These are phyloP conservation scores for Labeo calbasu DNA, from an alignment of 2,797 vertebrate genomes.

Conservation along the genomic window DNA sequence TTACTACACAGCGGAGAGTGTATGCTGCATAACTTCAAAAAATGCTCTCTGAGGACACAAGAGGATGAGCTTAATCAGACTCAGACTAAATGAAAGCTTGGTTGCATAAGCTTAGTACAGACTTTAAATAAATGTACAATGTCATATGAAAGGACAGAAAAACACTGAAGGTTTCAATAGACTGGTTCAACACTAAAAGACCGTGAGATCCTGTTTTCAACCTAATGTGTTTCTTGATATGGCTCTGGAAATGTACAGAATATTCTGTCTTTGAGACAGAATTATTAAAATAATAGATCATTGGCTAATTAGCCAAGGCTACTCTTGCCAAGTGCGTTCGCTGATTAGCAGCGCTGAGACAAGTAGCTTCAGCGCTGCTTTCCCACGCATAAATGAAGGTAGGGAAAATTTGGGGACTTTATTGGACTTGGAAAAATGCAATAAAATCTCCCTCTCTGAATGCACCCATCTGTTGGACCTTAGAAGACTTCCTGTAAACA, in stretches of 20 bases:
- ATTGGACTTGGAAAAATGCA: slow-evolving; percentile 79
- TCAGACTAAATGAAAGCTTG: slow-evolving; percentile 60
- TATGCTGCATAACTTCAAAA: slow-evolving; percentile 59
- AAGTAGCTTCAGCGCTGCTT: slow-evolving; percentile 63
- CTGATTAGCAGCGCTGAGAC: slow-evolving; percentile 27
- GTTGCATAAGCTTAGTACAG: slow-evolving; percentile 57
- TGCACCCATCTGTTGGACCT: slow-evolving; percentile 79
- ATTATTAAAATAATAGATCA: slow-evolving; percentile 41
- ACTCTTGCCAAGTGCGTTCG: not conserved
- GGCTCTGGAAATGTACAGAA: slow-evolving; percentile 16
- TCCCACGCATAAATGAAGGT: slow-evolving; percentile 80
- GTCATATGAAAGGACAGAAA: slow-evolving; percentile 5
- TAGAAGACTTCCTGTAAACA: slow-evolving; percentile 84
- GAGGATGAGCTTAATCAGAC: slow-evolving; percentile 57
- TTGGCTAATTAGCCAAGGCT: slow-evolving; percentile 51
- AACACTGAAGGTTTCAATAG: not conserved
- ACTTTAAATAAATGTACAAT: slow-evolving; percentile 52
- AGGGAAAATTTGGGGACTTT: slow-evolving; percentile 69
- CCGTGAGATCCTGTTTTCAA: not conserved
- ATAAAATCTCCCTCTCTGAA: slow-evolving; percentile 79
- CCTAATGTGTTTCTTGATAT: slow-evolving; percentile 20
- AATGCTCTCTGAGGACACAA: slow-evolving; percentile 61
- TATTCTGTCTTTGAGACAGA: slow-evolving; percentile 1
- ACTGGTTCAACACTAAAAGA: not conserved
- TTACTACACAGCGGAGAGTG: slow-evolving; percentile 66